Evolutionary conservation across 2,797 vertebrate genomes (phyloP), one percentile per base, ranked within the genome.

Genomic region (Etheostoma nigrum): DNA sequence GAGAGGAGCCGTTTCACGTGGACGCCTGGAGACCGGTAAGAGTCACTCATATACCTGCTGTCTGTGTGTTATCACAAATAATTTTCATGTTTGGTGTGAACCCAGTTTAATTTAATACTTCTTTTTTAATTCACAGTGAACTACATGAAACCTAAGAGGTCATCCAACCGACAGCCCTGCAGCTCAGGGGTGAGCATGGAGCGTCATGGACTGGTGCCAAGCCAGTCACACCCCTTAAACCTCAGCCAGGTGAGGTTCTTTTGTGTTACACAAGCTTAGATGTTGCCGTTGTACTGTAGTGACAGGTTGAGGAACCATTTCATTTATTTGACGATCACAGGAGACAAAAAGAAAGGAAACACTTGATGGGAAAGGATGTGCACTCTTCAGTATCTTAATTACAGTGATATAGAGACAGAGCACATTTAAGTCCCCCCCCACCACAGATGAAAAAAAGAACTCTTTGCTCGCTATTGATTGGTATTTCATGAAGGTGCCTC

Each of bases 151-250:
- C 94, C 89, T 49, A 99, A 98, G 90, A 95, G 96, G 51, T 95
- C 96, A 48, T 94, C 96, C 66, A 96, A 96, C 76, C 95, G 96
- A 64, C 95, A 96, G 0, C 95, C 96, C 6, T 96, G 97, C 91
- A 96, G 94, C 90, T 97, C 96, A 61, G 94, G 96, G 52, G 96
- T 96, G 74, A 94, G 93, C 0, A 86, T 94, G 58, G 96, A 96
- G 67, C 95, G 95, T 53, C 93, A 95, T 1, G 94, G 95, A 0
- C 94, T 95, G 74, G 93, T 95, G 13, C 89, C 95, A 2, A 96
- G 93, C 11, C 94, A 96, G 27, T 95, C 96, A 16, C 98, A 99
- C 93, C 98, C 98, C 5, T 96, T 99, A 82, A 99, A 99, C 94
- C 98, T 99, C 87, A 99, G 98, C 94, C 98, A 99, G 97, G 98